phyloP scores from a whole-genome alignment of 2,113 vertebrate genomes.

The Athene cunicularia region DNA sequence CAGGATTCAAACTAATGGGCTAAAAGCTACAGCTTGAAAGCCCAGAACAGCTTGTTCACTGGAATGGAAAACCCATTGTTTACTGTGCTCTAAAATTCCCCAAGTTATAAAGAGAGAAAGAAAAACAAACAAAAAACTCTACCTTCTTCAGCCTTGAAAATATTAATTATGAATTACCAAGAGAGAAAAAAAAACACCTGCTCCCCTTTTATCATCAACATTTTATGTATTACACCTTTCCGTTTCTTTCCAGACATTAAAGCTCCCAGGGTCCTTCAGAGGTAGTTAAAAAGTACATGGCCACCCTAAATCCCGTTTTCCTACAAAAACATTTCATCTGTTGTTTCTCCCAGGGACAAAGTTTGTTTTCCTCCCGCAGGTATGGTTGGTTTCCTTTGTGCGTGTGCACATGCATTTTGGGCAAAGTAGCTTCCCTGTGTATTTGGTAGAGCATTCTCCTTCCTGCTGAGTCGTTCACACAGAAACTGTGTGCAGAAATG shows the following conservation, averaged over 20 bases:
- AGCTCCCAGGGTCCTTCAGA: not conserved
- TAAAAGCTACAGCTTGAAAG: not conserved
- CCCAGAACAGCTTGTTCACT: not conserved
- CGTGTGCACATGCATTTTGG: not conserved
- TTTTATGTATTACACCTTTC: not conserved
- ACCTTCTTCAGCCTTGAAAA: not conserved
- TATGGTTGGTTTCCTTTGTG: not conserved
- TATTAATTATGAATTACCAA: slow-evolving; percentile 25
- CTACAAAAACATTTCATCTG: not conserved
- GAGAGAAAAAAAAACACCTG: slow-evolving; percentile 11
- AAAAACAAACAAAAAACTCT: not conserved
- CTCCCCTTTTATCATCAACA: slow-evolving; percentile 17
- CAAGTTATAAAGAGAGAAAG: not conserved
- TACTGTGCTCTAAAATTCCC: not conserved
- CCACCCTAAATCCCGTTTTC: not conserved
- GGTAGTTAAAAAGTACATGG: not conserved
- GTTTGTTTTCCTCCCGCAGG: not conserved
- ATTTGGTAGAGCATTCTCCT: not conserved
- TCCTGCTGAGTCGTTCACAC: not conserved
- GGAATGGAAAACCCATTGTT: slow-evolving; percentile 25
- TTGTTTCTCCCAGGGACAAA: not conserved
- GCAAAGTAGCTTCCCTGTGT: rapidly evolving
- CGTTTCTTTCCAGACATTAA: not conserved
- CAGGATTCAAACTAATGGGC: not conserved
- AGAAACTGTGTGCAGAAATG: not conserved